Percentiles rank a stretch among this genome's conserved stretches.
phyloP scores from a whole-genome alignment of 2,888 invertebrate species.

The Sympetrum striolatum region DNA sequence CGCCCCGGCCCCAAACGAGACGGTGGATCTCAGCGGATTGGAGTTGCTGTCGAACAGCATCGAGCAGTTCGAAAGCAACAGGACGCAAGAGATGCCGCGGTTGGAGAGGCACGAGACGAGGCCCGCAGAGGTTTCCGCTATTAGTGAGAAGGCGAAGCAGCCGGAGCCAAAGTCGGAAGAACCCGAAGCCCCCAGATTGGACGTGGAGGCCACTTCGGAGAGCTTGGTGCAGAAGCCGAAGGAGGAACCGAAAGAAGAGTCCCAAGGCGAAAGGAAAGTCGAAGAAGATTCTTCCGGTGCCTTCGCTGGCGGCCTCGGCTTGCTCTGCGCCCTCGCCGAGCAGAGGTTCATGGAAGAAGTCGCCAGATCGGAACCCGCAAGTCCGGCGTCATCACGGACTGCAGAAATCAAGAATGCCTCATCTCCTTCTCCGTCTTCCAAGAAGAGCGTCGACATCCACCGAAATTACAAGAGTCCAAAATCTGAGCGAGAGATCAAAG shows the following conservation, averaged over 20 bases:
- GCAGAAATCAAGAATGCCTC: slow-evolving; percentile 48
- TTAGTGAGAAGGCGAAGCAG: background rate
- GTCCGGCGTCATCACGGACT: slow-evolving; percentile 51
- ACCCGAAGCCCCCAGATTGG: slow-evolving; percentile 11
- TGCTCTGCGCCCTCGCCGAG: slow-evolving; percentile 84
- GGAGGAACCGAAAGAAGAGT: slow-evolving; percentile 46
- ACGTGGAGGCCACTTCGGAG: slow-evolving; percentile 1
- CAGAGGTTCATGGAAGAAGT: slow-evolving; percentile 83
- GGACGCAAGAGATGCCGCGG: slow-evolving; percentile 53
- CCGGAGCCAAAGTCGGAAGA: background rate
- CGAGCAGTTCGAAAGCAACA: slow-evolving; percentile 73
- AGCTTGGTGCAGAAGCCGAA: slow-evolving; percentile 54
- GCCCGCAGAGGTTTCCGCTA: background rate
- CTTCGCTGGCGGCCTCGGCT: slow-evolving; percentile 63
- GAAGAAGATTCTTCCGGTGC: slow-evolving; percentile 25
- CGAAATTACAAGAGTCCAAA: slow-evolving; percentile 53
- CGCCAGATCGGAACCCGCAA: slow-evolving; percentile 55
- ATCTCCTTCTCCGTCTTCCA: background rate
- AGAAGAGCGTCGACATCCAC: slow-evolving; percentile 49
- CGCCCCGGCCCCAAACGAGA: slow-evolving; percentile 51
- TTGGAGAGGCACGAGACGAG: slow-evolving; percentile 30
- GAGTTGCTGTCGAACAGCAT: slow-evolving; percentile 86
- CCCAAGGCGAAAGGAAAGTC: background rate
- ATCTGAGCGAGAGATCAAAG: slow-evolving; percentile 54
- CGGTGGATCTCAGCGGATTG: slow-evolving; percentile 77